Evolutionary conservation across 2,797 vertebrate species (phyloP), one percentile per base, ranked within the genome.

Genomic region (Enteromius fasciolatus): DNA sequence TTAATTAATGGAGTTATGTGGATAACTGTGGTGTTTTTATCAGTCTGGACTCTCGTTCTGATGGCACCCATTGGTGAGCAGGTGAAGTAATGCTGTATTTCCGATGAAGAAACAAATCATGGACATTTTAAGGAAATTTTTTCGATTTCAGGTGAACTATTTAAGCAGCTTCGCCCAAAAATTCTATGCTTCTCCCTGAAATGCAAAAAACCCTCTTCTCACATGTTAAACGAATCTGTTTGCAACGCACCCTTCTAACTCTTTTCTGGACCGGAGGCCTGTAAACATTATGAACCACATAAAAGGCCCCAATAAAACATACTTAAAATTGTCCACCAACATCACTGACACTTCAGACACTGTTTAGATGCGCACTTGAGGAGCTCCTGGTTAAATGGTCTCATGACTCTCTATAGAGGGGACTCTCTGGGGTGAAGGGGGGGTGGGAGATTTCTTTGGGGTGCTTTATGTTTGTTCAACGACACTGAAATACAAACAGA

Each of bases 281-380:
- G 67, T 80, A 75, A 82, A 75, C 72, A 82, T 76, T 50, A 73
- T 28, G 54, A 72, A 73, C 52, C 80, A 48, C 68, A 48, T 41
- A 61, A 72, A 72, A 80, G 54, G 41, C 78, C 54, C 68, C 67
- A 72, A 46, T 63, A 69, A 33, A 70, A 44, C 5, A 7, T 25
- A 73, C 39, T 76, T 54, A 12, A 11, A 50, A 36, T 64, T 80
- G 28, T 50, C 61, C 44, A 66, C 25, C 68, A 10, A 48, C 39
- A 59, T 64, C 57, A 74, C 61, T 33, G 61, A 64, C 61, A 64
- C 59, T 74, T 81, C 61, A 75, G n/a, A 81, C 70, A 74, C 44
- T 81, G 73, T 82, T 76, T 73, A 81, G 73, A 76, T 82, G 80
- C 50, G 28, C 70, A 76, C 4, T 41, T 46, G 67, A 50, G n/a